These are phyloP conservation scores for Pluvialis apricaria DNA, from an alignment of 2,113 vertebrate genomes.

Conservation along the genomic window DNA sequence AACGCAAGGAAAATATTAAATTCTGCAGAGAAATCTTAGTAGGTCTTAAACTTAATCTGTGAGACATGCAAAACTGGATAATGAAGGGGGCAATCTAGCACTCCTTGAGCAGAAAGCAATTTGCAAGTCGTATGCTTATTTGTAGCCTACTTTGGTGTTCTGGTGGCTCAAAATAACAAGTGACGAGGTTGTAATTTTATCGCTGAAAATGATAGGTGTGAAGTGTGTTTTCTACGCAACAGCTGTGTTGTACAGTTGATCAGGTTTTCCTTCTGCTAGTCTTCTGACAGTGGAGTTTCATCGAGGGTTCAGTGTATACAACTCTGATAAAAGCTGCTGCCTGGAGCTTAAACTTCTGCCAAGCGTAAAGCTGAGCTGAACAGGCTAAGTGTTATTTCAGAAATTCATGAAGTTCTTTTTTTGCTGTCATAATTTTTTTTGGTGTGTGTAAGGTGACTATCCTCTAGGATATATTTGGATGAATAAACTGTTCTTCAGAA, in stretches of 20 bases:
- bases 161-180: neutral
- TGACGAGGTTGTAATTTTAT: neutral
- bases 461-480: neutral
- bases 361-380: neutral
- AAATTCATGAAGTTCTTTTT: neutral
- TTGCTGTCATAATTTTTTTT: neutral
- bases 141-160: neutral
- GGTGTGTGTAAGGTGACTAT: neutral
- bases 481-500: neutral
- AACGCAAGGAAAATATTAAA: conserved; percentile 9
- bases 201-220: neutral
- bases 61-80: neutral
- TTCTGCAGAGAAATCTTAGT: conserved; percentile 22
- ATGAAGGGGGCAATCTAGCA: neutral
- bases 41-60: neutral
- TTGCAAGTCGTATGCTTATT: neutral
- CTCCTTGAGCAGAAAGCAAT: conserved; percentile 1
- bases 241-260: neutral
- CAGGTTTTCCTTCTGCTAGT: neutral
- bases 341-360: neutral
- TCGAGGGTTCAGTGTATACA: neutral
- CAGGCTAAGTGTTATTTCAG: neutral
- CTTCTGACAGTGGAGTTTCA: neutral
- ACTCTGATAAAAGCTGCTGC: neutral
- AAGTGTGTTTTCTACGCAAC: neutral